Conservation (phyloP, 2,113 vertebrate species). For the Oreochromis tanganicae region DNA sequence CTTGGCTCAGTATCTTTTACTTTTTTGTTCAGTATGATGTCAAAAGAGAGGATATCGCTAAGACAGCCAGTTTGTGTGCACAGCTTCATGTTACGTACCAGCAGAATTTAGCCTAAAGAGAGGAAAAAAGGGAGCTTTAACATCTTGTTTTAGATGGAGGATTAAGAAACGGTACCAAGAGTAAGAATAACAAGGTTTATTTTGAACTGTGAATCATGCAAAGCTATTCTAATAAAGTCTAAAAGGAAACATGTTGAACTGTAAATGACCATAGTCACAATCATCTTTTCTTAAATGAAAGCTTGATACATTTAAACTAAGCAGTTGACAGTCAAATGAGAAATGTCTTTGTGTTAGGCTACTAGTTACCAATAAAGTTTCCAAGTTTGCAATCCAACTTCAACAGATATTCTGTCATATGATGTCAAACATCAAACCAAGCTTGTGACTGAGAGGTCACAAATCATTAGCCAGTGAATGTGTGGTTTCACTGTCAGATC, state of each 20-base stretch:
- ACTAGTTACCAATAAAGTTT: not conserved
- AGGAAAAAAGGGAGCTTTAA: not conserved
- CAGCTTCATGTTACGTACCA: not conserved
- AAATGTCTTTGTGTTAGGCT: not conserved
- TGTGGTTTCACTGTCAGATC: not conserved
- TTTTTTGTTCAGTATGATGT: not conserved
- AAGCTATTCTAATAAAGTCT: not conserved
- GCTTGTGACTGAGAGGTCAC: not conserved
- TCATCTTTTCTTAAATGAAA: not conserved
- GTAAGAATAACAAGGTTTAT: not conserved
- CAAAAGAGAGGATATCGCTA: not conserved
- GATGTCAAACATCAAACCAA: not conserved
- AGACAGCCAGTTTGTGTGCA: not conserved
- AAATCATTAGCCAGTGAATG: not conserved
- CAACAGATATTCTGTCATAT: not conserved
- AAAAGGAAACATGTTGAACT: not conserved
- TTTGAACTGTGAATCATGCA: not conserved
- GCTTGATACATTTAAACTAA: not conserved
- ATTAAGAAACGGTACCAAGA: accelerated
- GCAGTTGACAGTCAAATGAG: not conserved
- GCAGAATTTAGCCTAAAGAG: not conserved
- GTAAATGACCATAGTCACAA: not conserved
- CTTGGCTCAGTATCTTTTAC: not conserved
- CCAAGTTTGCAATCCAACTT: not conserved
- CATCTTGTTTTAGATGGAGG: not conserved